Base-by-base conservation (phyloP, 2,113 vertebrate species). In the Sclerurus mexicanus region DNA sequence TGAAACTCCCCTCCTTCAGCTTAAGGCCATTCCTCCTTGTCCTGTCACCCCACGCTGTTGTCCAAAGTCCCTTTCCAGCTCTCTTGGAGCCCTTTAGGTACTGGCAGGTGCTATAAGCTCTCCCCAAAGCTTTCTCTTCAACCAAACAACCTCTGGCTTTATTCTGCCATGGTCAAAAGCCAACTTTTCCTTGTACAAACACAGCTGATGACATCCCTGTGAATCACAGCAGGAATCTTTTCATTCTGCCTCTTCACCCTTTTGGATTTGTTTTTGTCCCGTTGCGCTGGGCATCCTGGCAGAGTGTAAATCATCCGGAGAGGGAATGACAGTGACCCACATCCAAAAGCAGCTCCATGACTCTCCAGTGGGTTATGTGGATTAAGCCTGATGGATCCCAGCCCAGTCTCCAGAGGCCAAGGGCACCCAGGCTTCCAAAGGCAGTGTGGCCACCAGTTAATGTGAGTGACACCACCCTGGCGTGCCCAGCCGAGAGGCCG, bases 191-290 rank as follows among this genome's bases (percentile, higher is more conserved):
- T 18, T 33, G 37, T n/a, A 3, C 18, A 49, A 39, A 64, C 44
- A 18, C 19, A 28, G 6, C 3, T 25, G 72, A 33, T 37, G 81
- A 46, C 12, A 31, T 3, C 56, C 27, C 28, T 42, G 56, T 30
- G 21, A 24, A 44, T 12, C 1, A 1, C 46, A n/a, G 79, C 2
- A 4, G 2, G 2, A 14, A 13, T 27, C 60, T 47, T 56, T 13
- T 8, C 14, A 0, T 40, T 28, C 58, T 53, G 83, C 44, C 79
- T 49, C 19, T 35, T 75, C 10, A 9, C 58, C 25, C 13, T 47
- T 20, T 28, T 31, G 9, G 24, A 3, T 35, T 68, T 62, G 39
- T 14, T 81, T 63, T 22, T 27, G 14, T 33, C 35, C 19, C 10
- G 19, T 56, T 56, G 84, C 78, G 20, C 28, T 28, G 28, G 73